Evolutionary conservation across 2,888 invertebrate species (phyloP).

Genomic region (Campopleginae sp.): DNA sequence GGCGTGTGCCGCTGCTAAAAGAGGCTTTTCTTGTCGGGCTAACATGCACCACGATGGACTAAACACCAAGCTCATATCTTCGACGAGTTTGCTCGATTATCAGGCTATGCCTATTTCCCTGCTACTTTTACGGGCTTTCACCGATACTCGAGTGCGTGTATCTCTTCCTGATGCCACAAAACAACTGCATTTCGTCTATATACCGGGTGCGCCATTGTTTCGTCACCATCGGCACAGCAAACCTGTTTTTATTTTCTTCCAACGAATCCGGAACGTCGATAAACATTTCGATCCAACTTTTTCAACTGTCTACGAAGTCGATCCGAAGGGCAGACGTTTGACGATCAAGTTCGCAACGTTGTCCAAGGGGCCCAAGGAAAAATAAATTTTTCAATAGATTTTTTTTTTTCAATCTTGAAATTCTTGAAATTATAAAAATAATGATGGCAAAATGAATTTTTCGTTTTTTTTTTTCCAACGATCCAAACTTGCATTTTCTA

Average conservation of each 20-base stretch:
- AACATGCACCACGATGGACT: conserved; percentile 30
- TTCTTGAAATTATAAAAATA: no score
- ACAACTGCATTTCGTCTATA: neutral
- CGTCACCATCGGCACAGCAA: neutral
- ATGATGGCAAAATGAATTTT: no score
- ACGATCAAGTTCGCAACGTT: no score
- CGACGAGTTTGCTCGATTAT: conserved; percentile 52
- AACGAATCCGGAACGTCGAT: no score
- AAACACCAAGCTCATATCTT: conserved; percentile 9
- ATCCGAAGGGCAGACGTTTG: neutral
- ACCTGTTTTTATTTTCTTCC: neutral
- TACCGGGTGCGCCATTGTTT: neutral
- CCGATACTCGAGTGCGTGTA: conserved; percentile 24
- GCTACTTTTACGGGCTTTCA: conserved; percentile 40
- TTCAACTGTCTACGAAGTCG: neutral
- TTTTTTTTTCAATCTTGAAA: no score
- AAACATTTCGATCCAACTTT: neutral
- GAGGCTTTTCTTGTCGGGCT: neutral
- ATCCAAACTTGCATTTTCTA: no score
- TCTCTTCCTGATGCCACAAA: neutral
- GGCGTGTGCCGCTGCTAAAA: conserved; percentile 26
- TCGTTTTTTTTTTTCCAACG: no score
- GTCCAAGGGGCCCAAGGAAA: no score
- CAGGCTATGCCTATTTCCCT: conserved; percentile 52
- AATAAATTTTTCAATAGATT: no score